Percentiles rank a stretch among this genome's conserved stretches.
These are phyloP conservation scores for Corydoras maculifer DNA, from an alignment of 2,113 vertebrate genomes.

Conservation along the genomic window DNA sequence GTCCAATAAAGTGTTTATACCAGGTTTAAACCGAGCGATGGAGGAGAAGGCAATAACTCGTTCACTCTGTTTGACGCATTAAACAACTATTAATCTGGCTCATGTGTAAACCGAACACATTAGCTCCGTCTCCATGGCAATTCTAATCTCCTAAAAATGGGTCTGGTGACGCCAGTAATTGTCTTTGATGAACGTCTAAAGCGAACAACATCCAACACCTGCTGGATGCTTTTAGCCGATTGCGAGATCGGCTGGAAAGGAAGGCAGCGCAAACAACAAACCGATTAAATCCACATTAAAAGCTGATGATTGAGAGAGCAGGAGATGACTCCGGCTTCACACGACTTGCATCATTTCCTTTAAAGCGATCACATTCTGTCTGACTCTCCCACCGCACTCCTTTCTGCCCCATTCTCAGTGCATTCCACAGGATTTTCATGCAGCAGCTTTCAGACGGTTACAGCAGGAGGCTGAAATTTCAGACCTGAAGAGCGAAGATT, in stretches of 20 bases:
- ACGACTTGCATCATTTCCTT: slow-evolving; percentile 58
- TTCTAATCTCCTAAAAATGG: slow-evolving; percentile 38
- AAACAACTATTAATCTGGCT: slow-evolving; percentile 49
- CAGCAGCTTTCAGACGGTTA: slow-evolving; percentile 46
- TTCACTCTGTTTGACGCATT: slow-evolving; percentile 10
- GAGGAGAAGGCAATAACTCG: slow-evolving; percentile 37
- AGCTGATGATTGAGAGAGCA: slow-evolving; percentile 41
- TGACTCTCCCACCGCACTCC: neutral
- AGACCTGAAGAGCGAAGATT: slow-evolving; percentile 23
- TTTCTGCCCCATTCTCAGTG: slow-evolving; percentile 16
- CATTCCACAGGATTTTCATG: slow-evolving; percentile 52
- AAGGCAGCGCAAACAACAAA: slow-evolving; percentile 30
- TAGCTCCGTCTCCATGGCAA: slow-evolving; percentile 46
- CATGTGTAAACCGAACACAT: neutral
- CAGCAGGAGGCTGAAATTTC: slow-evolving; percentile 42
- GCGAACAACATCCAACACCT: slow-evolving; percentile 53
- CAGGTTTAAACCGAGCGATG: too few species aligned
- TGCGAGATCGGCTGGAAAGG: slow-evolving; percentile 20
- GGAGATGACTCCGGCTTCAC: slow-evolving; percentile 36
- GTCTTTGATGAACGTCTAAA: slow-evolving; percentile 44
- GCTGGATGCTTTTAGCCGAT: slow-evolving; percentile 28
- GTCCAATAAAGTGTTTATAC: too few species aligned
- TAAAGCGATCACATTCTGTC: slow-evolving; percentile 15
- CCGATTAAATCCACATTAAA: slow-evolving; percentile 49
- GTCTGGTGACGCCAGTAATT: slow-evolving; percentile 40